Conservation (phyloP, 2,797 vertebrate genomes). For the Momotus momota region DNA sequence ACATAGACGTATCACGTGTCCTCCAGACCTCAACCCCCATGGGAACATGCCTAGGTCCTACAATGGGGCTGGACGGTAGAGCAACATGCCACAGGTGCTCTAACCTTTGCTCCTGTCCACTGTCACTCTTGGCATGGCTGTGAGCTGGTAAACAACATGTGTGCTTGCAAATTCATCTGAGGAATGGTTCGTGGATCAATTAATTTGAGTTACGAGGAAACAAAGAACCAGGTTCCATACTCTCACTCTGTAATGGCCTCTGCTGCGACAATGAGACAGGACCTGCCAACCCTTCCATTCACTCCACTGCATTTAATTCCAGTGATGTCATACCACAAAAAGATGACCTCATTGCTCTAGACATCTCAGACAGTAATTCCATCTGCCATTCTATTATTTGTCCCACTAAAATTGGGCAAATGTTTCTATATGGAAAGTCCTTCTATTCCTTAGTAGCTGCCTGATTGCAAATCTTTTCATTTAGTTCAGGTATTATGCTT, state of each 20-base stretch:
- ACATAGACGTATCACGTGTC: rapidly evolving
- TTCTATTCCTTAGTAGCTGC: not conserved
- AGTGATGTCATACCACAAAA: not conserved
- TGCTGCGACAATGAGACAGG: not conserved
- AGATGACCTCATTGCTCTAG: not conserved
- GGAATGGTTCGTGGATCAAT: not conserved
- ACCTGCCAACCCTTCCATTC: not conserved
- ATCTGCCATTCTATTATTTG: not conserved
- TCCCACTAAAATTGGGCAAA: not conserved
- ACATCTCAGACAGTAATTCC: not conserved
- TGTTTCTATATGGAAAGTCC: not conserved
- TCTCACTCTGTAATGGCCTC: not conserved
- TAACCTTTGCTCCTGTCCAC: not conserved
- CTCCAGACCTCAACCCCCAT: rapidly evolving
- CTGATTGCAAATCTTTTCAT: not conserved
- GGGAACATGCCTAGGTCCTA: not conserved
- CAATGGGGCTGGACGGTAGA: rapidly evolving
- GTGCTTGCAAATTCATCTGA: not conserved
- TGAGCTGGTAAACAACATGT: not conserved
- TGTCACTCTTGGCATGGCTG: not conserved
- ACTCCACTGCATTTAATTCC: not conserved
- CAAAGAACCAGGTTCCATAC: not conserved
- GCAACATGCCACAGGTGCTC: not conserved
- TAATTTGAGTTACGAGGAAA: not conserved
- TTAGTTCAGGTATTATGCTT: not conserved